Percentiles rank a stretch among this genome's conserved stretches.
Evolutionary conservation across 2,113 vertebrate species (phyloP).

Genomic region (Zosterops lateralis): DNA sequence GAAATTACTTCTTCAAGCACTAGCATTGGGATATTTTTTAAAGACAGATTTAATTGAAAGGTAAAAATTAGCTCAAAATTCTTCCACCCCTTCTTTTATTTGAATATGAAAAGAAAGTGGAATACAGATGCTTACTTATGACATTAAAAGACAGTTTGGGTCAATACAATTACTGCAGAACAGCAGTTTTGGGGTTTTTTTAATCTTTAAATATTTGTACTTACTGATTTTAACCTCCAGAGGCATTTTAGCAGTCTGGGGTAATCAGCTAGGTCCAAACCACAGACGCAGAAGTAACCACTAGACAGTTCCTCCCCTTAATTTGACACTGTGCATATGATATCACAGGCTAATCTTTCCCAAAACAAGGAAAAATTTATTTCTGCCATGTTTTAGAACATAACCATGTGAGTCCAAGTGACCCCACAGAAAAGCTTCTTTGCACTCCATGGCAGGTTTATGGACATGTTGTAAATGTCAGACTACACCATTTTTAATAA

Average conservation of each 20-base stretch:
- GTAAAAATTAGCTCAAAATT: constrained; percentile 34
- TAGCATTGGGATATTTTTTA: background rate
- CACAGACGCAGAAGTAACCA: background rate
- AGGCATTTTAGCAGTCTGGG: background rate
- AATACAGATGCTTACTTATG: constrained; percentile 20
- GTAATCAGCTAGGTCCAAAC: background rate
- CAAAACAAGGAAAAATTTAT: background rate
- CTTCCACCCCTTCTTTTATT: constrained; percentile 20
- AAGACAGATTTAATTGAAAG: constrained; percentile 36
- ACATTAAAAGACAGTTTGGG: constrained; percentile 47
- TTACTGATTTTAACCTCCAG: constrained; percentile 27
- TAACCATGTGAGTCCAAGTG: background rate
- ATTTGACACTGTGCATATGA: background rate
- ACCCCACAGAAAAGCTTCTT: constrained; percentile 14
- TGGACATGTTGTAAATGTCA: constrained; percentile 50
- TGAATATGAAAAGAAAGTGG: constrained; percentile 29
- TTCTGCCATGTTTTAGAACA: background rate
- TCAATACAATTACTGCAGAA: constrained; percentile 17
- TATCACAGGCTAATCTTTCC: background rate
- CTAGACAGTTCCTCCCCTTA: background rate
- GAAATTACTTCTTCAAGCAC: background rate
- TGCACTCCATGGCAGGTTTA: constrained; percentile 28
- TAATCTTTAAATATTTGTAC: constrained; percentile 36
- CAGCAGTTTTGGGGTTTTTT: background rate
- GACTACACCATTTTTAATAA: constrained; percentile 51